Evolutionary conservation across 2,113 vertebrate species (phyloP).

Genomic region (Paedocypris sp.): DNA sequence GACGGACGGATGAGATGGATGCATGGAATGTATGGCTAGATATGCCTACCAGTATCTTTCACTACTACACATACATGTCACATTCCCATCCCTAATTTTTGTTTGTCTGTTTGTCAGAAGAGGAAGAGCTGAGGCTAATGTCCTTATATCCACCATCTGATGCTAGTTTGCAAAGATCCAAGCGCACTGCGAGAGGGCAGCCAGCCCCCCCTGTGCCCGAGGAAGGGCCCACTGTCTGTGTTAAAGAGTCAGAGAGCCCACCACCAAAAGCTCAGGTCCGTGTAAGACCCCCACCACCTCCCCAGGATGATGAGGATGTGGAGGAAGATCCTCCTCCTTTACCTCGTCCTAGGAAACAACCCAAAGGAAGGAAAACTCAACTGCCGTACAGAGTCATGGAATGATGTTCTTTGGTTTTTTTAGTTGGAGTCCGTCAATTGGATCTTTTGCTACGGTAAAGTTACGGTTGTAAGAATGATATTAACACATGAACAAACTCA

Average conservation of each 20-base stretch:
- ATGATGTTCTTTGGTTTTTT: not conserved
- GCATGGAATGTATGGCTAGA: not conserved
- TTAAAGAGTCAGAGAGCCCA: not conserved
- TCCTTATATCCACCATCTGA: not conserved
- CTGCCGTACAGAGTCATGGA: not conserved
- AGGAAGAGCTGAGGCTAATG: conserved; percentile 19
- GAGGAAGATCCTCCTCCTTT: conserved; percentile 49
- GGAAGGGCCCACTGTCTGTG: not conserved
- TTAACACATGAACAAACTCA: too few species aligned
- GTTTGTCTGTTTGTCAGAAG: conserved; percentile 5
- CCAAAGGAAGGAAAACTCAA: not conserved
- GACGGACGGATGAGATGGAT: too few species aligned
- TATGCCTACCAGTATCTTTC: not conserved
- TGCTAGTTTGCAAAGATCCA: not conserved
- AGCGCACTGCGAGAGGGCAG: conserved; percentile 25
- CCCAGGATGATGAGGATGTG: not conserved
- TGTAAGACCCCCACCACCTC: conserved; percentile 12
- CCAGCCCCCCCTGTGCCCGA: conserved; percentile 22
- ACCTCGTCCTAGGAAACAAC: conserved; percentile 52
- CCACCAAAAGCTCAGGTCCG: not conserved
- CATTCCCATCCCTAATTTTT: too few species aligned
- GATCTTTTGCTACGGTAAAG: too few species aligned
- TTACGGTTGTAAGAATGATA: too few species aligned
- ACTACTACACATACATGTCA: not conserved
- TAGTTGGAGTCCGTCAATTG: not conserved